Conservation (phyloP, 2,888 invertebrate species). For the Sisyra terminalis region DNA sequence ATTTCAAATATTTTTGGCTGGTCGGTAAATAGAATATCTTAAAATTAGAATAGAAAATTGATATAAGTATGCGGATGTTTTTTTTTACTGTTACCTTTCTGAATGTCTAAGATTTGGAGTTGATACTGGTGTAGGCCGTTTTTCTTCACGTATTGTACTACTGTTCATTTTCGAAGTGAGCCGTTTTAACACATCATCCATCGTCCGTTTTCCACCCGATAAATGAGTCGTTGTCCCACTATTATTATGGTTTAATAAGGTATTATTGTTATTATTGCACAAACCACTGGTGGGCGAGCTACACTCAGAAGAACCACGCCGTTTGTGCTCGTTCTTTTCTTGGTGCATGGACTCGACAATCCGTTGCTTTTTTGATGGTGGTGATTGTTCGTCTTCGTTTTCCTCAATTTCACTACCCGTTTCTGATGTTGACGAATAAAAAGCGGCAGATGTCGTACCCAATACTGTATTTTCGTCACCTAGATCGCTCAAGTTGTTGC, state of each 20-base stretch:
- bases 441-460: constrained; percentile 29
- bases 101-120: constrained; percentile 21
- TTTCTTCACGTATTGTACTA: constrained; percentile 54
- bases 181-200: constrained; percentile 83
- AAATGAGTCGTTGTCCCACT: constrained; percentile 20
- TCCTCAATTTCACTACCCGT: constrained; percentile 26
- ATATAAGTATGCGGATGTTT: too few species aligned
- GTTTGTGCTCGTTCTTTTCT: constrained; percentile 3
- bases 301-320: constrained; percentile 48
- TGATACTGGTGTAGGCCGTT: constrained; percentile 51
- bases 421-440: constrained; percentile 24
- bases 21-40: too few species aligned
- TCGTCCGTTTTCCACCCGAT: constrained; percentile 56
- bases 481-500: constrained; percentile 39
- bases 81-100: too few species aligned
- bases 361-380: constrained; percentile 28
- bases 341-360: too few species aligned
- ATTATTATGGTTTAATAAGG: constrained; percentile 43
- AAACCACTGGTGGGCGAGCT: constrained; percentile 48
- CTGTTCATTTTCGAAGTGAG: constrained; percentile 71
- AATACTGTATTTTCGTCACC: constrained; percentile 43
- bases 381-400: constrained; percentile 18
- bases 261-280: constrained; percentile 44
- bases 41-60: too few species aligned
- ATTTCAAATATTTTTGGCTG: too few species aligned